phyloP scores from a whole-genome alignment of 2,888 invertebrate genomes.

The Troides helena region DNA sequence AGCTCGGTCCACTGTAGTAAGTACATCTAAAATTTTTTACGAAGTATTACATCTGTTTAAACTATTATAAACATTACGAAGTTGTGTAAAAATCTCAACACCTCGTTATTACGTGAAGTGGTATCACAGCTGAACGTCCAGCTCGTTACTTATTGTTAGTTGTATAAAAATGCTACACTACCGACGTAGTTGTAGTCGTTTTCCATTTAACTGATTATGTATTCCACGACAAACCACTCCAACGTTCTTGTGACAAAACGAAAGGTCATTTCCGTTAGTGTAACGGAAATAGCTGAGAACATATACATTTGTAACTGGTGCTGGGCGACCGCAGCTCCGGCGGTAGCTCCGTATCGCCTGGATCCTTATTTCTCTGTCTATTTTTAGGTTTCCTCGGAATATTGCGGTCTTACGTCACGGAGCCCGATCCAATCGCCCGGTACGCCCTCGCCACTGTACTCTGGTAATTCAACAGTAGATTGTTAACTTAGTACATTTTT shows the following conservation, averaged over 20 bases:
- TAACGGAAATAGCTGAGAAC: background rate
- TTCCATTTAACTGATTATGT: background rate
- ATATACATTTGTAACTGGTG: background rate
- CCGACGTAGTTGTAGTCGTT: background rate
- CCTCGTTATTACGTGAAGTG: too few species aligned
- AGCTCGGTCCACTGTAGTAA: too few species aligned
- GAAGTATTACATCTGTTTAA: too few species aligned
- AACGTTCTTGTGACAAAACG: background rate
- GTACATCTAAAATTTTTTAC: too few species aligned
- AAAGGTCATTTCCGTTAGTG: background rate
- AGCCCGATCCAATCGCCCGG: background rate
- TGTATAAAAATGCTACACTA: background rate
- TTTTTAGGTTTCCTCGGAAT: conserved; percentile 1
- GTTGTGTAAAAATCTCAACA: too few species aligned
- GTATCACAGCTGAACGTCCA: too few species aligned
- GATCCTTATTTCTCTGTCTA: conserved; percentile 7
- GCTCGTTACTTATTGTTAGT: too few species aligned
- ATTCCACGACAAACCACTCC: background rate
- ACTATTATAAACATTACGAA: too few species aligned
- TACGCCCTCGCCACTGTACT: background rate
- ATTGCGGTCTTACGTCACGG: conserved; percentile 2
- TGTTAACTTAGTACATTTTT: background rate
- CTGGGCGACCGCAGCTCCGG: background rate
- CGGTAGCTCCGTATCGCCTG: background rate
- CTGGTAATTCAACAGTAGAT: background rate